These are phyloP conservation scores for Matsumurasca onukii DNA, from an alignment of 1,140 invertebrate species.

Conservation along the genomic window DNA sequence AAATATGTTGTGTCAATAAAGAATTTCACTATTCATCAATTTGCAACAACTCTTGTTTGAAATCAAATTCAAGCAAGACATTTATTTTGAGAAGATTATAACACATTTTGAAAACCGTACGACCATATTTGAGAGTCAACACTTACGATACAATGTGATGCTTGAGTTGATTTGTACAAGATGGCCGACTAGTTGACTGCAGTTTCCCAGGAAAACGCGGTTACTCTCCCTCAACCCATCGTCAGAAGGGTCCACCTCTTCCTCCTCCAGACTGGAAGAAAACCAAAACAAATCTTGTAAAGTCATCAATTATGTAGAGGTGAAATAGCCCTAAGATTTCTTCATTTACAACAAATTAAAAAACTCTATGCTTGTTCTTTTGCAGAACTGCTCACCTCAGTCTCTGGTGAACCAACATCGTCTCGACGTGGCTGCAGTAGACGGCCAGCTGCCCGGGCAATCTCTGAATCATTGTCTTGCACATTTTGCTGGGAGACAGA, in stretches of 20 bases:
- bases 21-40: too few relatives aligned
- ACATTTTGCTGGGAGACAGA: conserved; percentile 14
- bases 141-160: conserved; percentile 28
- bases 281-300: background rate
- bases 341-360: too few relatives aligned
- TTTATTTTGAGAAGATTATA: too few relatives aligned
- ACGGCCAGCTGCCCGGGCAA: conserved; percentile 26
- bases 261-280: conserved; percentile 28
- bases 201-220: conserved; percentile 6
- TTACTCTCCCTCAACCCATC: conserved; percentile 7
- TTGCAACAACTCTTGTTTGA: too few relatives aligned
- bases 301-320: too few relatives aligned
- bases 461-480: conserved; percentile 21
- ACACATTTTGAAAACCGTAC: too few relatives aligned
- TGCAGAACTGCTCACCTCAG: conserved; percentile 16
- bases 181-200: conserved; percentile 28
- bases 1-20: too few relatives aligned
- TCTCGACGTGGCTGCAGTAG: conserved; percentile 30
- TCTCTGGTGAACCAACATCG: conserved; percentile 23
- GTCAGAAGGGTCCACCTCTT: conserved; percentile 8
- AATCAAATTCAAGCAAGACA: too few relatives aligned
- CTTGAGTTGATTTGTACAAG: conserved; percentile 29
- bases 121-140: too few relatives aligned
- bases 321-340: too few relatives aligned
- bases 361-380: too few relatives aligned